phyloP scores from a whole-genome alignment of 2,888 invertebrate genomes.

The Macrosiphum euphorbiae region DNA sequence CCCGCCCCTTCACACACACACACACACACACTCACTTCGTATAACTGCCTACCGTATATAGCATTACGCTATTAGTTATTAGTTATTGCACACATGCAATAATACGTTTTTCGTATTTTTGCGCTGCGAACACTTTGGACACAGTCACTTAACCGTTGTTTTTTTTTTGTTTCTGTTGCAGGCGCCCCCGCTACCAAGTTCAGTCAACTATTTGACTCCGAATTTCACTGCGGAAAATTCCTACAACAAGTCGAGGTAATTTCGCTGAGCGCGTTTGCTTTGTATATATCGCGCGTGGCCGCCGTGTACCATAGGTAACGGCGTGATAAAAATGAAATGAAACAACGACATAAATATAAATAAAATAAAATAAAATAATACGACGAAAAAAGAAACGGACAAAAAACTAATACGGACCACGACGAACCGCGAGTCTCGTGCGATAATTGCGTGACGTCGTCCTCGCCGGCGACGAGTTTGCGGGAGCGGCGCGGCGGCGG shows the following conservation, averaged over 20 bases:
- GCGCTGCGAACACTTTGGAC: too few species aligned
- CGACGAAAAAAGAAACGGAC: neutral
- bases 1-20: too few species aligned
- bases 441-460: conserved; percentile 47
- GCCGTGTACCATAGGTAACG: neutral
- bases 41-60: too few species aligned
- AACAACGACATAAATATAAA: neutral
- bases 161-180: conserved; percentile 27
- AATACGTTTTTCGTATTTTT: too few species aligned
- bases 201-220: conserved; percentile 25
- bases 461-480: conserved; percentile 29
- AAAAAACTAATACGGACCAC: neutral
- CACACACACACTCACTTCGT: neutral
- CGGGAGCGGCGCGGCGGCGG: conserved; percentile 16
- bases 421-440: conserved; percentile 32
- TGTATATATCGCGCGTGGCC: neutral
- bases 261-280: neutral
- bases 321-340: neutral
- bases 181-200: conserved; percentile 21
- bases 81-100: neutral
- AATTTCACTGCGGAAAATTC: conserved; percentile 39
- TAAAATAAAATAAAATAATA: neutral
- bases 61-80: too few species aligned
- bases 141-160: too few species aligned
- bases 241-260: conserved; percentile 55